phyloP scores from a whole-genome alignment of 2,888 invertebrate genomes.

The Serripes groenlandicus region DNA sequence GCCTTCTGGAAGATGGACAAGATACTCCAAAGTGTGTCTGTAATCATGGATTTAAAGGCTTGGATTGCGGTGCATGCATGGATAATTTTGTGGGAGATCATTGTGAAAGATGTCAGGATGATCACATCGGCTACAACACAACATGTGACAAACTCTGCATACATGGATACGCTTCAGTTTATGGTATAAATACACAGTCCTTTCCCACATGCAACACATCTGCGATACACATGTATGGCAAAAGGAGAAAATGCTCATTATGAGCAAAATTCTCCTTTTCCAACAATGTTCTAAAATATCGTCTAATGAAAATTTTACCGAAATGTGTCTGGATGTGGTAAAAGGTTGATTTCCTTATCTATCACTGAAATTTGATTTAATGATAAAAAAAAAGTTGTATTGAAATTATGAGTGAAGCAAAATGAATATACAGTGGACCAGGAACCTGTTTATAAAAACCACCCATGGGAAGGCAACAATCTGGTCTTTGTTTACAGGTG shows the following conservation, averaged over 20 bases:
- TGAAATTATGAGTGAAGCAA: too few species aligned
- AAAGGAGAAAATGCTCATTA: neutral
- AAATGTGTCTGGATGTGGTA: too few species aligned
- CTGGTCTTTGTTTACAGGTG: too few species aligned
- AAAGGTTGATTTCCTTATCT: too few species aligned
- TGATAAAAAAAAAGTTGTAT: too few species aligned
- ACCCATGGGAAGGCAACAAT: too few species aligned
- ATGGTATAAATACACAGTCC: constrained; percentile 70
- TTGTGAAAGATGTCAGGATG: constrained; percentile 71
- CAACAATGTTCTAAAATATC: neutral
- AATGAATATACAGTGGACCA: too few species aligned
- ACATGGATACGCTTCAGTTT: constrained; percentile 72
- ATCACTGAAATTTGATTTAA: too few species aligned
- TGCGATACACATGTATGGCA: too few species aligned
- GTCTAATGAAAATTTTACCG: too few species aligned
- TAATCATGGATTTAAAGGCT: constrained; percentile 75
- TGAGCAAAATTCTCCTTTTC: neutral
- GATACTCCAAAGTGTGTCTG: constrained; percentile 74
- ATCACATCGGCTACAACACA: constrained; percentile 78
- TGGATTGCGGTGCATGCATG: constrained; percentile 71
- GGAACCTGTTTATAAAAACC: too few species aligned
- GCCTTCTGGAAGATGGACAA: constrained; percentile 63
- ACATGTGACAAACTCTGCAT: constrained; percentile 73
- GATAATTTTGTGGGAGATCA: constrained; percentile 66
- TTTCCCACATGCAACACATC: too few species aligned